Conservation (phyloP, 1,140 invertebrate species). For the Lasioglossum baleicum region DNA sequence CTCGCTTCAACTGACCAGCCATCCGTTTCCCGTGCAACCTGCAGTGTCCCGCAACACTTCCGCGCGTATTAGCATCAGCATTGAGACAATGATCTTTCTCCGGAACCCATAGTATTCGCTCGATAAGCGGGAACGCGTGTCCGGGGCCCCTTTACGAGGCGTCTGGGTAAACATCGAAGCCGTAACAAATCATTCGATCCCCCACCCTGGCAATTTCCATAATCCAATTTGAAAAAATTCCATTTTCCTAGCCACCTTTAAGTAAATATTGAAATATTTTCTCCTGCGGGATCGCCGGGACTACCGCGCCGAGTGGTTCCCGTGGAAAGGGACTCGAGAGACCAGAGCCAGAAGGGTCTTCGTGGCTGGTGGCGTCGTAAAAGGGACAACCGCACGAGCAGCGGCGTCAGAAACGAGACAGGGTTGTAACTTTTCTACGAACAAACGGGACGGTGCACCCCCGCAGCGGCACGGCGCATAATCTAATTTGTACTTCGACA, state of each 20-base stretch:
- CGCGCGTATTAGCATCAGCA: too few relatives aligned
- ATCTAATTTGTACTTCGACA: conserved; percentile 74
- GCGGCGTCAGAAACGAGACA: conserved; percentile 46
- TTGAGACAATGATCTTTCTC: too few relatives aligned
- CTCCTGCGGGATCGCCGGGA: conserved; percentile 19
- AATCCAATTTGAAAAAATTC: conserved; percentile 41
- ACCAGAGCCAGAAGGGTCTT: conserved; percentile 41
- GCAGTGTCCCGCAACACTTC: too few relatives aligned
- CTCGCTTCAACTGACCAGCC: too few relatives aligned
- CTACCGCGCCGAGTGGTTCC: conserved; percentile 17
- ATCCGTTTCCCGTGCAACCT: too few relatives aligned
- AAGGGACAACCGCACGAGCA: conserved; percentile 42
- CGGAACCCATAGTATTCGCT: too few relatives aligned
- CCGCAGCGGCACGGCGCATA: conserved; percentile 70
- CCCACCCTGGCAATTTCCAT: conserved; percentile 7
- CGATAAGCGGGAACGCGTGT: too few relatives aligned
- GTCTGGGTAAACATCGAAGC: background rate
- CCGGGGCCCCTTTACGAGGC: background rate
- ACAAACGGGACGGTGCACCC: conserved; percentile 58
- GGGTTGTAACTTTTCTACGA: conserved; percentile 69
- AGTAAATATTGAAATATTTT: conserved; percentile 58
- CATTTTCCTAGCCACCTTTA: conserved; percentile 41
- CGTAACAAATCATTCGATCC: conserved; percentile 11
- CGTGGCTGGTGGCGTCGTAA: conserved; percentile 25
- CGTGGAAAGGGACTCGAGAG: conserved; percentile 32